Conservation (phyloP, 2,113 vertebrate species). For the Poeciliopsis prolifica region DNA sequence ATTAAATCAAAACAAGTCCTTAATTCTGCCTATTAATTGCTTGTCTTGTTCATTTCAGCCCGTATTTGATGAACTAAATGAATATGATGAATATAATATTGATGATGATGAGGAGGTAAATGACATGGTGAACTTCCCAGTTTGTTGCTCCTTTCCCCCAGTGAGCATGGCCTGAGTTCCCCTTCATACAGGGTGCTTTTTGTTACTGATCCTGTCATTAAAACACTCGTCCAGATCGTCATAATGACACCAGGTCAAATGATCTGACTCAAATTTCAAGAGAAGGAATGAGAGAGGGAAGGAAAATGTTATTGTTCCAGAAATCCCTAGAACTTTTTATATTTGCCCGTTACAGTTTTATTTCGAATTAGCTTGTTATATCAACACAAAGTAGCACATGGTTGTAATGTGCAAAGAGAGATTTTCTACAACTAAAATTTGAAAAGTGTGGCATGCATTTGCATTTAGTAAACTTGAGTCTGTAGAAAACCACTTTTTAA, state of each 20-base stretch:
- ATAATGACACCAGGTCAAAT: neutral
- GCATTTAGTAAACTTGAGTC: neutral
- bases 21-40: constrained; percentile 28
- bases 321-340: neutral
- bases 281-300: neutral
- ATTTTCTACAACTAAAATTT: no score
- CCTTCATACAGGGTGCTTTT: neutral
- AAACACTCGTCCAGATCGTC: neutral
- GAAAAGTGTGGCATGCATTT: neutral
- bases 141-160: constrained; percentile 3
- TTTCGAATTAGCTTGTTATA: neutral
- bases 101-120: constrained; percentile 68
- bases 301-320: no score
- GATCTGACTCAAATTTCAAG: neutral
- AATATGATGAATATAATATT: constrained; percentile 56
- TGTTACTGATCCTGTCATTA: neutral
- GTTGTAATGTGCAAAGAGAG: neutral
- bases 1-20: neutral
- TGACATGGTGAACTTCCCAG: constrained; percentile 1
- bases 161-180: constrained; percentile 20
- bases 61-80: constrained; percentile 50
- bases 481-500: neutral
- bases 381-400: neutral
- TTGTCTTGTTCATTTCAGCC: constrained; percentile 67
- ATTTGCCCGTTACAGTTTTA: neutral